phyloP scores from a whole-genome alignment of 1,140 invertebrate genomes.

The Drosophila littoralis region DNA sequence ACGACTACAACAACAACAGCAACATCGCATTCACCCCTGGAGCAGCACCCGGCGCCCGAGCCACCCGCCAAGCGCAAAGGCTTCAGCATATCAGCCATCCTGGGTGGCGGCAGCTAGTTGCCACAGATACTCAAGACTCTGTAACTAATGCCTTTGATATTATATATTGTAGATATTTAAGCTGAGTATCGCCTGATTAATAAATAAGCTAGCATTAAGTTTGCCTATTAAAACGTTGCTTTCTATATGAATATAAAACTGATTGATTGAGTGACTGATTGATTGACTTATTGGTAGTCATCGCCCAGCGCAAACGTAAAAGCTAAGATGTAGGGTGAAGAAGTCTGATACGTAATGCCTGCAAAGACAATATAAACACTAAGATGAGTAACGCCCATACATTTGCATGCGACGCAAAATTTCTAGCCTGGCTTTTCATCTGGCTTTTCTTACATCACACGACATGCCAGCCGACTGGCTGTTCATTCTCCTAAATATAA shows the following conservation, averaged over 20 bases:
- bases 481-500: too few relatives aligned
- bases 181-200: conserved; percentile 60
- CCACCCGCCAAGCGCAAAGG: conserved; percentile 61
- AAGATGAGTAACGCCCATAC: too few relatives aligned
- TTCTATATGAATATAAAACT: conserved; percentile 3
- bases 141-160: conserved; percentile 30
- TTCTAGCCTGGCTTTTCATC: too few relatives aligned
- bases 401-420: too few relatives aligned
- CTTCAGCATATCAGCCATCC: conserved; percentile 80
- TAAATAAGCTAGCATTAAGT: conserved; percentile 39
- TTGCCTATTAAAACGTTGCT: conserved; percentile 12
- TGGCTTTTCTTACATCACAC: too few relatives aligned
- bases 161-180: conserved; percentile 26
- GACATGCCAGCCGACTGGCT: too few relatives aligned
- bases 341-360: too few relatives aligned
- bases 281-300: too few relatives aligned
- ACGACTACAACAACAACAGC: conserved; percentile 36
- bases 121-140: background rate
- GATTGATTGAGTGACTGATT: background rate
- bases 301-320: too few relatives aligned
- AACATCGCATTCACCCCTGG: conserved; percentile 16
- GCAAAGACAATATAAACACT: too few relatives aligned
- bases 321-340: too few relatives aligned
- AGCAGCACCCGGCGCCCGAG: conserved; percentile 4
- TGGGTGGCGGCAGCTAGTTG: conserved; percentile 71